Evolutionary conservation across 2,888 invertebrate species (phyloP).

Genomic region (Schrankia costaestrigalis): DNA sequence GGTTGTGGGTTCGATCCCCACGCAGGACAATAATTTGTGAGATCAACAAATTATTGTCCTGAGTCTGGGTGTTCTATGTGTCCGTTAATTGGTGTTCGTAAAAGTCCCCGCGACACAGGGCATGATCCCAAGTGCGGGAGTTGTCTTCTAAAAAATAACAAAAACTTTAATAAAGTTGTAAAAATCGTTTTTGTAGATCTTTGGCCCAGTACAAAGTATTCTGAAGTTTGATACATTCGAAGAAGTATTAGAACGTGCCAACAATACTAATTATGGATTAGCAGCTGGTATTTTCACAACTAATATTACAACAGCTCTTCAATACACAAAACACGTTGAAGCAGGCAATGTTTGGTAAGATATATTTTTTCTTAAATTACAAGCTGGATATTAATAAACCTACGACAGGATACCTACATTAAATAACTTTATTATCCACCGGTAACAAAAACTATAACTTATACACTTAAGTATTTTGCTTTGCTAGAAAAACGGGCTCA

Average conservation of each 20-base stretch:
- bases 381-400: background rate
- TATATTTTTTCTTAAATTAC: background rate
- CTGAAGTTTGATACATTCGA: slow-evolving; percentile 89
- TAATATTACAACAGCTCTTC: slow-evolving; percentile 87
- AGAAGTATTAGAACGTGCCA: slow-evolving; percentile 91
- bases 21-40: too few relatives aligned
- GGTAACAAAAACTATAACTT: too few relatives aligned
- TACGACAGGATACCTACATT: background rate
- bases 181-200: slow-evolving; percentile 86
- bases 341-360: slow-evolving; percentile 89
- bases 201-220: slow-evolving; percentile 94
- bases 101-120: too few relatives aligned
- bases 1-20: too few relatives aligned
- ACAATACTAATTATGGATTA: slow-evolving; percentile 89
- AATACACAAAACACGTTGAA: slow-evolving; percentile 86
- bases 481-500: too few relatives aligned
- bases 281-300: slow-evolving; percentile 92
- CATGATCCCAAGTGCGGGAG: too few relatives aligned
- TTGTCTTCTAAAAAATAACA: too few relatives aligned
- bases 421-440: background rate
- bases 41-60: too few relatives aligned
- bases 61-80: too few relatives aligned
- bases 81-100: too few relatives aligned
- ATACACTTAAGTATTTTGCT: too few relatives aligned
- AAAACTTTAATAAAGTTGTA: too few relatives aligned